phyloP scores from a whole-genome alignment of 2,888 invertebrate species.

The Priocnemis perturbator region DNA sequence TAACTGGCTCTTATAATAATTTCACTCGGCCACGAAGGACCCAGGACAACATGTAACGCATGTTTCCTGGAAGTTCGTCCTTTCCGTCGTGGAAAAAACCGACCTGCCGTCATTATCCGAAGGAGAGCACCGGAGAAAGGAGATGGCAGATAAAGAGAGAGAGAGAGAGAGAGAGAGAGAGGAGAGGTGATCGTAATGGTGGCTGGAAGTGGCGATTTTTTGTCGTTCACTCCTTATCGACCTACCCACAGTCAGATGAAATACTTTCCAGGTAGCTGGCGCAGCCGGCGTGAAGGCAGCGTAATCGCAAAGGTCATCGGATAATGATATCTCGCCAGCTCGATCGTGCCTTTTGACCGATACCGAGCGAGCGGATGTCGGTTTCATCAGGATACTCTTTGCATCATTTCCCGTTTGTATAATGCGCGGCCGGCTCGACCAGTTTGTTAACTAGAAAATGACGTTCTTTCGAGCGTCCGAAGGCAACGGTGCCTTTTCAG shows the following conservation, averaged over 20 bases:
- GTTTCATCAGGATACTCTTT: background rate
- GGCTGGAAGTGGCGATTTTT: background rate
- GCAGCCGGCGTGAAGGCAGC: background rate
- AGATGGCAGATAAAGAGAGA: slow-evolving; percentile 3
- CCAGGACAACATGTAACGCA: slow-evolving; percentile 41
- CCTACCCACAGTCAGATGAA: background rate
- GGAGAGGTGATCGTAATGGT: slow-evolving; percentile 12
- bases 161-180: slow-evolving; percentile 14
- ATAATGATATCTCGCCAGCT: background rate
- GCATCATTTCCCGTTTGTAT: slow-evolving; percentile 1
- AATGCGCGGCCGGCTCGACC: no score
- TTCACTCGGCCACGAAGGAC: slow-evolving; percentile 55
- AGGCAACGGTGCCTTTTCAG: no score
- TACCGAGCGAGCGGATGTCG: no score
- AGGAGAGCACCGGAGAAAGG: slow-evolving; percentile 1
- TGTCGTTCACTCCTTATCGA: slow-evolving; percentile 2
- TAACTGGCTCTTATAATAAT: slow-evolving; percentile 68
- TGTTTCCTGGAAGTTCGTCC: slow-evolving; percentile 58
- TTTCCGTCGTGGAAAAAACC: slow-evolving; percentile 24
- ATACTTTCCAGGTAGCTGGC: background rate
- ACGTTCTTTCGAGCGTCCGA: no score
- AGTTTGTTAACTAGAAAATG: no score
- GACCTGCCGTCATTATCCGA: slow-evolving; percentile 23
- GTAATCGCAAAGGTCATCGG: slow-evolving; percentile 11
- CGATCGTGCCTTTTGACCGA: background rate